Evolutionary conservation across 2,888 invertebrate species (phyloP), one percentile per base, ranked within the genome.

Genomic region (Acronicta psi): DNA sequence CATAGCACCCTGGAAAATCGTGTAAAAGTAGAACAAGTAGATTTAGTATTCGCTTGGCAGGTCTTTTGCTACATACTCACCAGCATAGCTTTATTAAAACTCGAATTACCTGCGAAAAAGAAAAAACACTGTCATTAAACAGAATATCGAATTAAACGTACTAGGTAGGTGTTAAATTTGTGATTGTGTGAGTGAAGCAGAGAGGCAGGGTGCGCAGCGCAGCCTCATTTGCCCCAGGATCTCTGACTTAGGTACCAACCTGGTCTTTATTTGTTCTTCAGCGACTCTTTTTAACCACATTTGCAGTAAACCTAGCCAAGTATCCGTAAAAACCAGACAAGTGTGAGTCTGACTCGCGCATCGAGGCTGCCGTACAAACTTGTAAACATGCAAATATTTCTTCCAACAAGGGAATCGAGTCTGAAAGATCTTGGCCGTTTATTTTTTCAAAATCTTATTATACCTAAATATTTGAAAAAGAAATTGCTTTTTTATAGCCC

Each of bases 241-340:
- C 54, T 67, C 59, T 73, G 71, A 80, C 58, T 77, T 73, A n/a
- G n/a, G n/a, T n/a, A 73, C 60, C 58, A 69, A 61, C 44, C 71
- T 69, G 81, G 74, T 78, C 80, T 79, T 73, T 67, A 78, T 77
- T 73, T 59, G 52, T 61, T 60, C 64, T 38, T 23, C 43, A 69
- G 53, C 66, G 62, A 59, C 41, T 70, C 75, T 67, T 76, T 77
- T 76, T 58, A 70, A 70, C 52, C 62, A 63, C 74, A 71, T 77
- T 74, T 77, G 68, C 65, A 66, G 69, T 72, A 69, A 75, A 62
- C 67, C 61, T 60, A 65, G 61, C 54, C 41, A 54, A 53, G 44
- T 72, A 53, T 61, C 42, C 36, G 43, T 40, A 43, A 23, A n/a
- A 14, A 49, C 29, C 20, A 44, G 55, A 37, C 40, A 49, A n/a